Base-by-base conservation (phyloP, 2,888 invertebrate species). In the Acleris cristana region DNA sequence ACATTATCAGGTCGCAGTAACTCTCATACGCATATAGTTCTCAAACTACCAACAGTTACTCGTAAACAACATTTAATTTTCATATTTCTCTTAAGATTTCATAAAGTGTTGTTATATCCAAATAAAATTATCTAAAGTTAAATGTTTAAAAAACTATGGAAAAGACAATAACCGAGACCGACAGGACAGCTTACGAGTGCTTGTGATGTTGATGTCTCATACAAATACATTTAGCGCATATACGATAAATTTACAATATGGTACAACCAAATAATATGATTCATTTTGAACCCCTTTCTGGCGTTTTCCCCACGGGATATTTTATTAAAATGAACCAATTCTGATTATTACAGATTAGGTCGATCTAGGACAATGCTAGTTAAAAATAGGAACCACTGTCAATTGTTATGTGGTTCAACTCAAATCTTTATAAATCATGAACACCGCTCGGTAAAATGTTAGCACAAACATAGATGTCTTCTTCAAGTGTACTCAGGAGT, bases 1-100 rank as follows among this genome's bases (percentile, higher is more conserved):
- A 85, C 77, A 79, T 81, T 77, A 79, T 87, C 86, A 88, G 86
- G 85, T 88, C 84, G 79, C 85, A 78, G 74, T 81, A 48, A 72
- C 70, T 72, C 65, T 69, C 71, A 73, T 72, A 73, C 70, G 71
- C 70, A 69, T 69, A 75, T 71, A 73, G 75, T 68, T 74, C 73
- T 72, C 71, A 74, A 74, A 73, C 70, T 76, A 74, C 73, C 65
- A 79, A 79, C 72, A 75, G 72, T 75, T 72, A 71, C 64, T 72
- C 48, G 69, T 69, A 63, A 73, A 73, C 71, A 74, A 73, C 69
- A 73, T 74, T 70, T 71, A 71, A 73, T 73, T 74, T 76, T 72
- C 73, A 71, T 73, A 74, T 76, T 67, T 65, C 70, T 73, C 70
- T 69, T 71, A 72, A 61, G 74, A 74, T 59, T 67, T 58, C 49